These are phyloP conservation scores for Cyprinodon diabolis DNA, from an alignment of 2,797 vertebrate species.

Conservation along the genomic window DNA sequence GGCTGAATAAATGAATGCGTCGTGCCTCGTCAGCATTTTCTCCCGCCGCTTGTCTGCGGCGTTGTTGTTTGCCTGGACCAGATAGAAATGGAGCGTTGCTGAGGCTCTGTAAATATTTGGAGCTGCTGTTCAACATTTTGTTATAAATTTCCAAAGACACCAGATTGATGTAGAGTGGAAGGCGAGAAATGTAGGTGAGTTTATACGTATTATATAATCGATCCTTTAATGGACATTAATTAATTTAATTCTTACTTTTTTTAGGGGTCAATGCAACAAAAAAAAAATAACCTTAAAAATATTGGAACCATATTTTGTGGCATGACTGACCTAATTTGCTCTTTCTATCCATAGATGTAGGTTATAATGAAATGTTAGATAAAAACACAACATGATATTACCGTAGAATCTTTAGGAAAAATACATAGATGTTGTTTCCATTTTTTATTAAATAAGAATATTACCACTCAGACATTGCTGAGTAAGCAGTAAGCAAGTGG, in stretches of 20 bases:
- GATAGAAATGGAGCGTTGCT: constrained; percentile 63
- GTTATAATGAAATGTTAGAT: background rate
- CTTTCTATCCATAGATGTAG: background rate
- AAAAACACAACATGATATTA: background rate
- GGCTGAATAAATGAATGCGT: constrained; percentile 63
- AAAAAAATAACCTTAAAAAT: background rate
- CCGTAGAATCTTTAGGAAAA: background rate
- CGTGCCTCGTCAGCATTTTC: constrained; percentile 71
- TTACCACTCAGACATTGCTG: background rate
- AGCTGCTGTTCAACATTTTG: constrained; percentile 60
- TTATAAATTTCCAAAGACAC: constrained; percentile 40
- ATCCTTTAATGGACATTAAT: background rate
- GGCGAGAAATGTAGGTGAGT: background rate
- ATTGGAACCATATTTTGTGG: background rate
- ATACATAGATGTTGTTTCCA: background rate
- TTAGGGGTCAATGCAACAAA: background rate
- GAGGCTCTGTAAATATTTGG: constrained; percentile 72
- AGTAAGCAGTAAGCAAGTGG: too few species aligned
- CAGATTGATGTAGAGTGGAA: constrained; percentile 1
- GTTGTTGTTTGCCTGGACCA: constrained; percentile 40
- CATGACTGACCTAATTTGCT: background rate
- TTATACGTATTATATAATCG: background rate
- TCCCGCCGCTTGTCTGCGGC: constrained; percentile 53
- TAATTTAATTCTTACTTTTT: too few species aligned
- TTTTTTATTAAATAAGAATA: background rate